Conservation (phyloP, 1,140 invertebrate species). For the Macrobrachium nipponense region DNA sequence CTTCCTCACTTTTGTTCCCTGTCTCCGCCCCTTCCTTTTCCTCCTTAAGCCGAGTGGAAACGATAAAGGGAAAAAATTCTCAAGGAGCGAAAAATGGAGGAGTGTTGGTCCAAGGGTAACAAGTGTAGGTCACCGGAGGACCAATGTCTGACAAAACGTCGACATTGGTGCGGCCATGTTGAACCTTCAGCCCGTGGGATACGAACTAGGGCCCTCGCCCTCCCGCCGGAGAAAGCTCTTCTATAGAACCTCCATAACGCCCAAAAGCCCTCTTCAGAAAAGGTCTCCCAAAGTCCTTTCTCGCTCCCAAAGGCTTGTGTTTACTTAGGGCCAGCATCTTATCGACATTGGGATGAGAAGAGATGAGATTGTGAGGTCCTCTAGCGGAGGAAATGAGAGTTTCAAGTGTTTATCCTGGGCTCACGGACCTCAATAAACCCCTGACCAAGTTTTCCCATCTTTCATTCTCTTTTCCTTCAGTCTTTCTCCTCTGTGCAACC, state of each 20-base stretch:
- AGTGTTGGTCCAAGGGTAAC: conserved; percentile 40
- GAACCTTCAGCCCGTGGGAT: conserved; percentile 45
- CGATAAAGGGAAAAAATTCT: conserved; percentile 54
- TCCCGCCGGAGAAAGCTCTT: conserved; percentile 39
- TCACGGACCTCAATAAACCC: conserved; percentile 64
- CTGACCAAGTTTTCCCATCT: conserved; percentile 57
- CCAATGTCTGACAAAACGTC: conserved; percentile 57
- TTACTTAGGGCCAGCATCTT: conserved; percentile 64
- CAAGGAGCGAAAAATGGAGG: conserved; percentile 49
- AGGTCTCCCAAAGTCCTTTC: conserved; percentile 48
- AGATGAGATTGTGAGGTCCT: conserved; percentile 64
- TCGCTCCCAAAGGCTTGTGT: conserved; percentile 56
- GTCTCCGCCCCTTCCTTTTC: conserved; percentile 19
- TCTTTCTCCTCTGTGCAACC: conserved; percentile 36
- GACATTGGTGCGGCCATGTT: conserved; percentile 57
- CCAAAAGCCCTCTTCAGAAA: conserved; percentile 47
- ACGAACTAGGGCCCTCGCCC: conserved; percentile 34
- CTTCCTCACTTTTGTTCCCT: conserved; percentile 34
- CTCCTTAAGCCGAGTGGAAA: conserved; percentile 40
- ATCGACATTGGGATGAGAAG: conserved; percentile 65
- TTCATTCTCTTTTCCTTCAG: conserved; percentile 60
- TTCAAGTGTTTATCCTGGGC: conserved; percentile 65
- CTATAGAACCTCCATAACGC: conserved; percentile 40
- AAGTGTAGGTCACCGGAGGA: conserved; percentile 53
- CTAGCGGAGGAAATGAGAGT: conserved; percentile 64